These are phyloP conservation scores for Eurytoma californica DNA, from an alignment of 2,888 invertebrate species.

Conservation along the genomic window DNA sequence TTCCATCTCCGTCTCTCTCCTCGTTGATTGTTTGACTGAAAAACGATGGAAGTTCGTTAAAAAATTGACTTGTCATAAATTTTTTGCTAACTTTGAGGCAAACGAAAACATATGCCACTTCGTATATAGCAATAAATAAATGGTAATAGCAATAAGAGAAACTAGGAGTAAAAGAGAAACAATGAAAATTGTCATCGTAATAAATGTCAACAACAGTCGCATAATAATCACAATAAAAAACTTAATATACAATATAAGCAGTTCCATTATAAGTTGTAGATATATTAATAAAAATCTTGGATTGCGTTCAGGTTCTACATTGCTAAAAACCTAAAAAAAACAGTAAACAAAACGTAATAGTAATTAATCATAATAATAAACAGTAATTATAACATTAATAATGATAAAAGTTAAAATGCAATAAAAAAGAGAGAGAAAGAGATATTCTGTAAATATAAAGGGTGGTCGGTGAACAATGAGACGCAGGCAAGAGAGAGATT, in stretches of 20 bases:
- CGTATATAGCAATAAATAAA: constrained; percentile 25
- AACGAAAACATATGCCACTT: constrained; percentile 40
- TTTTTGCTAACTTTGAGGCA: constrained; percentile 48
- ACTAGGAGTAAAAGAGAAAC: constrained; percentile 2
- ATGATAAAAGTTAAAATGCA: constrained; percentile 13
- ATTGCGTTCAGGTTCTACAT: constrained; percentile 43
- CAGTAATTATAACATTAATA: constrained; percentile 27
- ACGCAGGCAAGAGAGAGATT: constrained; percentile 19
- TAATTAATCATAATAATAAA: background rate
- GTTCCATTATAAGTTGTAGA: constrained; percentile 12
- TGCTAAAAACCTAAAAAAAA: constrained; percentile 39
- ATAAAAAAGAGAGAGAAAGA: constrained; percentile 29
- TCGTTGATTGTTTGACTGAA: constrained; percentile 83
- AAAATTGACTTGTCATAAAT: constrained; percentile 44
- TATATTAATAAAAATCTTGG: constrained; percentile 32
- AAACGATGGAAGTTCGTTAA: constrained; percentile 54
- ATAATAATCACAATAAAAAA: constrained; percentile 24
- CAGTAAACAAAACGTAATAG: background rate
- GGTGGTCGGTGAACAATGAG: constrained; percentile 34
- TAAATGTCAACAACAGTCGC: constrained; percentile 13
- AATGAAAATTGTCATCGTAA: background rate
- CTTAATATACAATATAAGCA: constrained; percentile 29
- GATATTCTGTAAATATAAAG: constrained; percentile 20
- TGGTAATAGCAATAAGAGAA: constrained; percentile 9
- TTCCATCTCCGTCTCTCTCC: constrained; percentile 78